These are phyloP conservation scores for Acrocephalus arundinaceus DNA, from an alignment of 2,113 vertebrate species.

Conservation along the genomic window DNA sequence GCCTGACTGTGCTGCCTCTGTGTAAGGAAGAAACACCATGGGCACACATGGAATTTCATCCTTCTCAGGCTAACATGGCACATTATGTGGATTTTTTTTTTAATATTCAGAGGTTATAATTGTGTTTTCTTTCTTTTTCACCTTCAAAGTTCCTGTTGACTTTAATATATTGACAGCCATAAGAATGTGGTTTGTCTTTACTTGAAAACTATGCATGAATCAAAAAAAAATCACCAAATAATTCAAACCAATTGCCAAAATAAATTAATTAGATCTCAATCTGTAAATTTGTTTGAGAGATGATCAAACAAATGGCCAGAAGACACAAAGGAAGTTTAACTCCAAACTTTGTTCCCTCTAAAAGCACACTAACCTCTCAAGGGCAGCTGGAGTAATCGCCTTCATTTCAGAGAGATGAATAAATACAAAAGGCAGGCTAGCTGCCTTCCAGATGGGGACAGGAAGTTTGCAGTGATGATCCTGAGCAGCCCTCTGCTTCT, in stretches of 20 bases:
- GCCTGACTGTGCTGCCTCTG: background rate
- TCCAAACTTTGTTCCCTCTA: background rate
- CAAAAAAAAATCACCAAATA: background rate
- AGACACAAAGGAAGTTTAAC: background rate
- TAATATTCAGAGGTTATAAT: background rate
- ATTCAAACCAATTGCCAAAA: background rate
- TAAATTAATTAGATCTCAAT: background rate
- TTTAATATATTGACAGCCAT: background rate
- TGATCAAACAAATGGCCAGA: background rate
- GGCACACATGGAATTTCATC: background rate
- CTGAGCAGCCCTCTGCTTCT: background rate
- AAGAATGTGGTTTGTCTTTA: background rate
- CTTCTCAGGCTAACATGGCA: background rate
- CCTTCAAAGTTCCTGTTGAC: background rate
- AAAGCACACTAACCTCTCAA: background rate
- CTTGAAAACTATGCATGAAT: background rate
- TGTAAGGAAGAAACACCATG: background rate
- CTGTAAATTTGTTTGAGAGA: background rate
- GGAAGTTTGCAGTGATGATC: background rate
- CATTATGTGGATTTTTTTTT: background rate
- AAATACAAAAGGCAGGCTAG: constrained; percentile 20
- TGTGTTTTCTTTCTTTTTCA: background rate
- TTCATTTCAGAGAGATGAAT: constrained; percentile 26
- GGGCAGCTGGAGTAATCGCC: constrained; percentile 12
- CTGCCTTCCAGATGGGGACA: constrained; percentile 53